Percentiles rank a stretch among this genome's conserved stretches.
These are phyloP conservation scores for Muntiacus reevesi DNA, from an alignment of 2,113 vertebrate genomes.

Conservation along the genomic window DNA sequence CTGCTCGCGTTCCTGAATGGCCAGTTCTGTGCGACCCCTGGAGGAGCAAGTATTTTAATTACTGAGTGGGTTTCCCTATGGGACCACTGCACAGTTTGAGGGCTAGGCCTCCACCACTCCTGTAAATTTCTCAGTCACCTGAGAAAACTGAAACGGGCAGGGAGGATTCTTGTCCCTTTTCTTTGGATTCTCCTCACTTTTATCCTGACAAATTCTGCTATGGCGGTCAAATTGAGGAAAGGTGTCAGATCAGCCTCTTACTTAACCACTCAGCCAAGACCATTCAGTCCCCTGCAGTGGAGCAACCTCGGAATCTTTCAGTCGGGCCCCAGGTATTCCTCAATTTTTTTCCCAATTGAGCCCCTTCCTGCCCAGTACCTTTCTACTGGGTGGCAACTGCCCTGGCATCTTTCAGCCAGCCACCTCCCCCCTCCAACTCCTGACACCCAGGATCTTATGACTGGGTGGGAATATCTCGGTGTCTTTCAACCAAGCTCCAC, in stretches of 20 bases:
- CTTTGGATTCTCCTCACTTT: neutral
- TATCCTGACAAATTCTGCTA: neutral
- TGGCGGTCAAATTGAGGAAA: neutral
- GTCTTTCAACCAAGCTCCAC: accelerated
- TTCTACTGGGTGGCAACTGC: neutral
- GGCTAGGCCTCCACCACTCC: neutral
- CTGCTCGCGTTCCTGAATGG: neutral
- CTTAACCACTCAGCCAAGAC: neutral
- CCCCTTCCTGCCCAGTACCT: accelerated
- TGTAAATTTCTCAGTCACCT: neutral
- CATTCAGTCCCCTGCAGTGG: neutral
- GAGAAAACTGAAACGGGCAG: neutral
- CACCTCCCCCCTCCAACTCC: neutral
- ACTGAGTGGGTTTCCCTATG: neutral
- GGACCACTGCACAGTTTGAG: neutral
- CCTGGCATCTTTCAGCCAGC: neutral
- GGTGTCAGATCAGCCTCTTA: neutral
- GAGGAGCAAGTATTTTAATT: neutral
- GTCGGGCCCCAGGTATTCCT: neutral
- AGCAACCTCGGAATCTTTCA: neutral
- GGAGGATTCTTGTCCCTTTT: neutral
- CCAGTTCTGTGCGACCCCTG: neutral
- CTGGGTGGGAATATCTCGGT: neutral
- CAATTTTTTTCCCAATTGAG: neutral
- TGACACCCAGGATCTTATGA: neutral